phyloP scores from a whole-genome alignment of 2,113 vertebrate genomes.

The Propithecus coquereli region DNA sequence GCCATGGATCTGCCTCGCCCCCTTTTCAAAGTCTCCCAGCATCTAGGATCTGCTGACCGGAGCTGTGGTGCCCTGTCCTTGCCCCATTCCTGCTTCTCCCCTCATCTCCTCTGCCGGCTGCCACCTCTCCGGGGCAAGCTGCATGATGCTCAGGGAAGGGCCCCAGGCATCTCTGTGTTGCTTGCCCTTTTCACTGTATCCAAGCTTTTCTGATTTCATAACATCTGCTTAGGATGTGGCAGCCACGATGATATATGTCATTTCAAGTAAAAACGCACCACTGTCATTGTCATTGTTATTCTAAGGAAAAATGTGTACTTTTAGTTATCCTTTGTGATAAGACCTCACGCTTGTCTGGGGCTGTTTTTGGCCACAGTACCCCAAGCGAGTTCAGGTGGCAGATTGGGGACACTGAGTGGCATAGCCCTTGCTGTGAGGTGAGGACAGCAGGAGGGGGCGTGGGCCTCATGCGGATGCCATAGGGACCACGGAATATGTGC shows the following conservation, averaged over 20 bases:
- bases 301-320: no score
- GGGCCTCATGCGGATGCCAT: fast-evolving
- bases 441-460: fast-evolving
- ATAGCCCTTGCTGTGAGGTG: no score
- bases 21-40: background rate
- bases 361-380: fast-evolving
- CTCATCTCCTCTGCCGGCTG: background rate
- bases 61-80: fast-evolving
- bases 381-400: background rate
- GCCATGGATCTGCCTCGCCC: no score
- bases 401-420: background rate
- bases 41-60: background rate
- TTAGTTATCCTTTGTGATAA: background rate
- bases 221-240: background rate
- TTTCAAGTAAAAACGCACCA: background rate
- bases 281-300: no score
- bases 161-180: background rate
- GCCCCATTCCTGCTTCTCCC: fast-evolving
- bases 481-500: background rate
- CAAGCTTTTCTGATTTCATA: no score
- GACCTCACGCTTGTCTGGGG: fast-evolving
- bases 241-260: background rate
- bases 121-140: background rate
- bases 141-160: background rate
- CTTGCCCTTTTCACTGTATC: background rate